A percentile compares a stretch with the other conserved stretches of the same genome.
Evolutionary conservation across 2,888 invertebrate species (phyloP).

Genomic region (Microctonus aethiopoides): DNA sequence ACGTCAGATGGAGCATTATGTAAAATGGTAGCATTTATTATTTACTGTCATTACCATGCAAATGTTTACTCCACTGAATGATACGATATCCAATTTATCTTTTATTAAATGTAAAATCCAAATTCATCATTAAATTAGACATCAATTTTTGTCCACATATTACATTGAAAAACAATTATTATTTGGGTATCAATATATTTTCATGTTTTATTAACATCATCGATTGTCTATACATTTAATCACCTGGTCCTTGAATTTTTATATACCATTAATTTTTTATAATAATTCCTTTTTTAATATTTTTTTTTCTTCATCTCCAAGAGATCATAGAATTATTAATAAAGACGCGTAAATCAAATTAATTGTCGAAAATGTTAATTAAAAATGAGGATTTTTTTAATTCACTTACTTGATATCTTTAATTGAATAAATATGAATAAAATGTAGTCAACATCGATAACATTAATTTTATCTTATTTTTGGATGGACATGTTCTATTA

Average conservation of each 20-base stretch:
- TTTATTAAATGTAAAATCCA: not conserved
- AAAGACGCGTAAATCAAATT: not conserved
- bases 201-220: slow-evolving; percentile 38
- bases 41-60: slow-evolving; percentile 8
- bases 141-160: not conserved
- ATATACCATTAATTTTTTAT: slow-evolving; percentile 18
- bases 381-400: not conserved
- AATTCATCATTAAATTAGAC: not conserved
- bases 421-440: not conserved
- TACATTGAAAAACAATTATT: too few relatives aligned
- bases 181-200: too few relatives aligned
- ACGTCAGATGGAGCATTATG: slow-evolving; percentile 34
- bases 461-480: not conserved
- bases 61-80: not conserved
- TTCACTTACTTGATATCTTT: not conserved
- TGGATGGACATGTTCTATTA: not conserved
- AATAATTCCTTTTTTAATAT: slow-evolving; percentile 19
- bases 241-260: slow-evolving; percentile 46
- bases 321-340: slow-evolving; percentile 11
- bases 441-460: not conserved
- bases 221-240: slow-evolving; percentile 52
- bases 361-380: not conserved
- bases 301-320: slow-evolving; percentile 17
- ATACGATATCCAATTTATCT: slow-evolving; percentile 1
- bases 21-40: slow-evolving; percentile 35